Percentiles rank a stretch among this genome's conserved stretches.
phyloP scores from a whole-genome alignment of 2,797 vertebrate genomes.

The Dryobates pubescens region DNA sequence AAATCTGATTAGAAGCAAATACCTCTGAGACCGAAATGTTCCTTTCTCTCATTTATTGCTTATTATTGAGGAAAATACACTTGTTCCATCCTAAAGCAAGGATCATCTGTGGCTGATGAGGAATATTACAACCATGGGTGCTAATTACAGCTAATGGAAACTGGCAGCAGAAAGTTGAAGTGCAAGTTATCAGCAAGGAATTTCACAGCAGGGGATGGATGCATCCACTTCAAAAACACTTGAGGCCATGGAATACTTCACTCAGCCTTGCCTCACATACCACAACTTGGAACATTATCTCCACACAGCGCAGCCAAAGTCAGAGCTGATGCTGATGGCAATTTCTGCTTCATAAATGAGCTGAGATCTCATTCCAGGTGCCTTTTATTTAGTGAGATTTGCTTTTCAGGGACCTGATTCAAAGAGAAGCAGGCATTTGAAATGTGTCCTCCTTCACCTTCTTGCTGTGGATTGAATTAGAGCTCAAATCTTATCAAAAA shows the following conservation, averaged over 20 bases:
- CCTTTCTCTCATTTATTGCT: background rate
- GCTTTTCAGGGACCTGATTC: background rate
- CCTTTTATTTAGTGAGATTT: background rate
- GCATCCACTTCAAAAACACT: background rate
- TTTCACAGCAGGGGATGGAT: background rate
- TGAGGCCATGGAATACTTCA: background rate
- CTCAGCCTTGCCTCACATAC: background rate
- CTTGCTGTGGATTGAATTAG: background rate
- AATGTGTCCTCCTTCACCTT: background rate
- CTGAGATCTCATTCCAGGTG: background rate
- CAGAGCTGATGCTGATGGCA: background rate
- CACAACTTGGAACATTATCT: background rate
- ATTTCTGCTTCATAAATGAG: background rate
- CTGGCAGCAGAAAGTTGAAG: background rate
- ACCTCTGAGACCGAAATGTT: background rate
- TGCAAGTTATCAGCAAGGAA: background rate
- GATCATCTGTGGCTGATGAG: background rate
- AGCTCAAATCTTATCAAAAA: constrained; percentile 19
- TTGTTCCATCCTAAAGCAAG: background rate
- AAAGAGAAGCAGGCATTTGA: background rate
- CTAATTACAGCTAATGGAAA: background rate
- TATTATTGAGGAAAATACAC: background rate
- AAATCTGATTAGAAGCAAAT: background rate
- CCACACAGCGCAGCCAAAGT: background rate
- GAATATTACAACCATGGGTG: background rate